Evolutionary conservation across 2,888 invertebrate genomes (phyloP).

Genomic region (Amorpha juglandis): DNA sequence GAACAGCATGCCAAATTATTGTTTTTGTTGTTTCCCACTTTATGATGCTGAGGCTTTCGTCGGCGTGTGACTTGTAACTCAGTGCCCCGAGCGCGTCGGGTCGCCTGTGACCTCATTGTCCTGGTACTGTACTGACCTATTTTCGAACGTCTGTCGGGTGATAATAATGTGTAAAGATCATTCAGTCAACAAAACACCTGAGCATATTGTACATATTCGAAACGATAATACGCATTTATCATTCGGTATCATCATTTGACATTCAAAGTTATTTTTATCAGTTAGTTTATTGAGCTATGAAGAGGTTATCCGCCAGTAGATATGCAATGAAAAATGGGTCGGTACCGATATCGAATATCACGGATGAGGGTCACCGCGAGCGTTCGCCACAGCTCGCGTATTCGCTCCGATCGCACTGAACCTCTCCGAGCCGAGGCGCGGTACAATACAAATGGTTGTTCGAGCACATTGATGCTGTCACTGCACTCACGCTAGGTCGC

Average conservation of each 20-base stretch:
- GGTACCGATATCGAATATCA: slow-evolving; percentile 66
- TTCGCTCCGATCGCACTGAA: slow-evolving; percentile 82
- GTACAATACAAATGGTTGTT: slow-evolving; percentile 58
- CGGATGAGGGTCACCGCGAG: slow-evolving; percentile 70
- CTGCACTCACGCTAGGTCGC: slow-evolving; percentile 55
- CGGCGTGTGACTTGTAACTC: slow-evolving; percentile 78
- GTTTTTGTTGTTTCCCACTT: slow-evolving; percentile 73
- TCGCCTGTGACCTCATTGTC: slow-evolving; percentile 75
- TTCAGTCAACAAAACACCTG: background rate
- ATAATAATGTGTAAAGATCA: background rate
- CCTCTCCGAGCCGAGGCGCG: slow-evolving; percentile 74
- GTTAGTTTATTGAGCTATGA: background rate
- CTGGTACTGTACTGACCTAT: slow-evolving; percentile 80
- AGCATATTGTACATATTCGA: background rate
- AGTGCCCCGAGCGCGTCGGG: slow-evolving; percentile 81
- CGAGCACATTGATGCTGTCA: slow-evolving; percentile 44
- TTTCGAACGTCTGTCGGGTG: slow-evolving; percentile 53
- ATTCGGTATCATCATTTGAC: background rate
- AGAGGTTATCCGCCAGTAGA: background rate
- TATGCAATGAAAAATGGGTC: slow-evolving; percentile 57
- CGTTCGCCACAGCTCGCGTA: slow-evolving; percentile 70
- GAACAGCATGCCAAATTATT: slow-evolving; percentile 84
- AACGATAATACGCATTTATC: background rate
- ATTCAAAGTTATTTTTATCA: slow-evolving; percentile 7
- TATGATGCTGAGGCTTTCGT: slow-evolving; percentile 85